Evolutionary conservation across 2,888 invertebrate species (phyloP).

Genomic region (Empis livida): DNA sequence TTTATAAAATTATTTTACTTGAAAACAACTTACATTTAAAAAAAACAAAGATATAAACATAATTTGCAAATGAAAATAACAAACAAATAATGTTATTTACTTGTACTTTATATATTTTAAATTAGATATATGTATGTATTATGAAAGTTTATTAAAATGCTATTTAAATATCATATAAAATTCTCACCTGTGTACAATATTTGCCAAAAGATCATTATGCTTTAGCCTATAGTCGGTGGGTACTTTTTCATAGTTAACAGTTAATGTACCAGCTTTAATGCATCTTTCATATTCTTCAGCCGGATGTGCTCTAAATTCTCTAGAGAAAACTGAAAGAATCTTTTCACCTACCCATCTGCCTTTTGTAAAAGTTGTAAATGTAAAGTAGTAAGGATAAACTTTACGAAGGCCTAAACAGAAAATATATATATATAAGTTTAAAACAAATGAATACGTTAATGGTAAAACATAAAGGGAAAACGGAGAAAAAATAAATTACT

Average conservation of each 20-base stretch:
- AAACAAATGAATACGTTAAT: too few species aligned
- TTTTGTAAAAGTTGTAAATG: slow-evolving; percentile 91
- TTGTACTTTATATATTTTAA: neutral
- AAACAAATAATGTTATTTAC: too few species aligned
- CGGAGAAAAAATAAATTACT: too few species aligned
- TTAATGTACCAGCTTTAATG: slow-evolving; percentile 80
- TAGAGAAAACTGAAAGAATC: slow-evolving; percentile 81
- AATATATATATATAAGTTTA: neutral
- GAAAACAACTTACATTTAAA: too few species aligned
- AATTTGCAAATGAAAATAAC: too few species aligned
- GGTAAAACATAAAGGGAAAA: too few species aligned
- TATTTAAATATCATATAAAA: neutral
- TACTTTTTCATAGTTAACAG: slow-evolving; percentile 87
- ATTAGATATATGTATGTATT: neutral
- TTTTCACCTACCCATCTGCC: slow-evolving; percentile 92
- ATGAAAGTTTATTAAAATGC: neutral
- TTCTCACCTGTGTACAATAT: slow-evolving; percentile 82
- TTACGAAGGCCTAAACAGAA: slow-evolving; percentile 60
- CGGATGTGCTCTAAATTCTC: slow-evolving; percentile 89
- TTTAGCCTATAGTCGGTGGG: slow-evolving; percentile 82
- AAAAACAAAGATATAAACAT: too few species aligned
- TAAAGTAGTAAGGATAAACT: slow-evolving; percentile 95
- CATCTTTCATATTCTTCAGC: slow-evolving; percentile 86
- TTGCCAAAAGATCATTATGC: slow-evolving; percentile 85
- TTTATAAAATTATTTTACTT: too few species aligned